These are phyloP conservation scores for Chaenocephalus aceratus DNA, from an alignment of 2,113 vertebrate species.

Conservation along the genomic window DNA sequence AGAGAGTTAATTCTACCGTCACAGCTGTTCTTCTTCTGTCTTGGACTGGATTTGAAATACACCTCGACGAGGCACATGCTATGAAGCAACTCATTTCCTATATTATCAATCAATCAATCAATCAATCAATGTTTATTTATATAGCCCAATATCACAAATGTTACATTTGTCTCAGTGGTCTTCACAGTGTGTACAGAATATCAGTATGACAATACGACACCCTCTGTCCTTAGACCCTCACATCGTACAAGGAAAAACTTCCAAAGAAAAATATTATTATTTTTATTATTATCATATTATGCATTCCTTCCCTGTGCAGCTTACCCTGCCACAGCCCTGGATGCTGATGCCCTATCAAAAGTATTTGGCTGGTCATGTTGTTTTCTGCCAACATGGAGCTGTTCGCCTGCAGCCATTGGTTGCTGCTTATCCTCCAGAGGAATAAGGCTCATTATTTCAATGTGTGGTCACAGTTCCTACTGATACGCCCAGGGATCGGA, in stretches of 20 bases:
- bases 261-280: too few species aligned
- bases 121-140: too few species aligned
- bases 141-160: too few species aligned
- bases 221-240: too few species aligned
- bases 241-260: too few species aligned
- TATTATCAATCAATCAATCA: too few species aligned
- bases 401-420: conserved; percentile 34
- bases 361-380: conserved; percentile 39
- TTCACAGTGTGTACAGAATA: too few species aligned
- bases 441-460: conserved; percentile 80
- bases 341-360: conserved; percentile 40
- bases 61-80: not conserved
- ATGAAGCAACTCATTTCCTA: not conserved
- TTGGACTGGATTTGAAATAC: conserved; percentile 34
- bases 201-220: too few species aligned
- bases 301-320: not conserved
- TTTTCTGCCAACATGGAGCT: conserved; percentile 27
- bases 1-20: conserved; percentile 15
- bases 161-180: too few species aligned
- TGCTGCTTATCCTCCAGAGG: conserved; percentile 54
- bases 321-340: not conserved
- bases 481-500: conserved; percentile 62
- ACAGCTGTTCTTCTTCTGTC: not conserved
- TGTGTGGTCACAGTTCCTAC: conserved; percentile 77
- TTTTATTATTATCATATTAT: too few species aligned